Conservation (phyloP, 2,797 vertebrate genomes). For the Acrossocheilus fasciatus region DNA sequence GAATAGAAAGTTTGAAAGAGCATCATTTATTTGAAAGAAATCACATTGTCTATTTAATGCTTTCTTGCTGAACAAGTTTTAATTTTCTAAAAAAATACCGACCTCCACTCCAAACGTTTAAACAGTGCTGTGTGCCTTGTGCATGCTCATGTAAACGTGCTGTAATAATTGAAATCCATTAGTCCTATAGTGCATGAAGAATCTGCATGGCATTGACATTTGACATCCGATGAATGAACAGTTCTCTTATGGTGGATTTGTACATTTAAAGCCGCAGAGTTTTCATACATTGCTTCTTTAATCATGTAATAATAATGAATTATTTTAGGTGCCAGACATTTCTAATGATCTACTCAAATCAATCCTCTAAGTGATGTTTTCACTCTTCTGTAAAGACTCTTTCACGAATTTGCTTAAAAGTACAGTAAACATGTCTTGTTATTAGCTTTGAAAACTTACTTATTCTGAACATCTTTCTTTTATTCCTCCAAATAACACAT, state of each 20-base stretch:
- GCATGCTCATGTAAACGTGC: neutral
- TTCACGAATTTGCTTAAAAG: neutral
- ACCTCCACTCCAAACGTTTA: neutral
- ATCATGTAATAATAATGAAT: neutral
- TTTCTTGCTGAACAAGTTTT: neutral
- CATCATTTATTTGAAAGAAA: neutral
- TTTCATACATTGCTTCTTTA: neutral
- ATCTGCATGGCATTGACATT: too few relatives aligned
- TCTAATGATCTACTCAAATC: neutral
- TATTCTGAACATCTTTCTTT: neutral
- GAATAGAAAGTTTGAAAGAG: neutral
- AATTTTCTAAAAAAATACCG: too few relatives aligned
- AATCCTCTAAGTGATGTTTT: neutral
- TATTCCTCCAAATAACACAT: neutral
- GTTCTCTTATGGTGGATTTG: neutral
- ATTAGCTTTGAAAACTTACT: neutral
- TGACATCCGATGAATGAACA: neutral
- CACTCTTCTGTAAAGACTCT: neutral
- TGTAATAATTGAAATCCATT: neutral
- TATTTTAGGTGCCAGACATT: neutral
- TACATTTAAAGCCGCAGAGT: neutral
- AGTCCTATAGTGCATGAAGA: neutral
- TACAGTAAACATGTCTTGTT: neutral
- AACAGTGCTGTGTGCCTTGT: neutral
- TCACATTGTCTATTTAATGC: neutral